Evolutionary conservation across 1,140 invertebrate genomes (phyloP), one percentile per base, ranked within the genome.

Genomic region (Cyrtorhinus lividipennis): DNA sequence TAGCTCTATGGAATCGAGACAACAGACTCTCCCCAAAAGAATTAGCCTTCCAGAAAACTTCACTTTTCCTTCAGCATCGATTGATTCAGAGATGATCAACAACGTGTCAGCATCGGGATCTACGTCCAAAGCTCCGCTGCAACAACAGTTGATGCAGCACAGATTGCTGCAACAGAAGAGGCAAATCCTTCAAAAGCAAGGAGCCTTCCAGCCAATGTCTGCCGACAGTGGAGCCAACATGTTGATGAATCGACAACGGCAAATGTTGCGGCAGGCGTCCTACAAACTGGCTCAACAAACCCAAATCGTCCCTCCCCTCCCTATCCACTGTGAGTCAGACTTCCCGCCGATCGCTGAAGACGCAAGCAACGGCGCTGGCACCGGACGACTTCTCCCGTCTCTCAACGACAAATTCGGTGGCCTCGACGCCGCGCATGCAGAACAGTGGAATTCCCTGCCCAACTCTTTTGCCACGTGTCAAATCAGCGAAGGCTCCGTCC

Each of bases 121-220:
- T 0, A 44, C 53, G 0, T 61, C 24, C 8, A 67, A 69, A 63
- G 65, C 69, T 13, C 62, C 66, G 24, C 30, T 71, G 23, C 86
- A 89, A 68, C 81, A 82, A 62, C 86, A 87, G 66, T 72, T 88
- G 20, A 81, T 89, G 75, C 86, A 88, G 67, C 86, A 88, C 67
- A 75, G 86, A 46, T 72, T 89, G 63, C 76, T 83, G 53, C 86
- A 90, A 72, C 86, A 89, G 66, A 89, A 90, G 71, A 76, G 87
- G 2, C 87, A 89, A 71, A 80, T 86, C 25, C 78, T 89, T 44
- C 86, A 90, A 71, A 89, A 88, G 72, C 87, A 89, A 69, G 83
- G 82, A 66, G 84, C 85, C 0, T 73, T 67, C 70, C 73, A 62
- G 73, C 71, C 61, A 1, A 71, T 69, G 12, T 64, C 70, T 22